Base-by-base conservation (phyloP, 2,797 vertebrate genomes). In the Agapornis canus region DNA sequence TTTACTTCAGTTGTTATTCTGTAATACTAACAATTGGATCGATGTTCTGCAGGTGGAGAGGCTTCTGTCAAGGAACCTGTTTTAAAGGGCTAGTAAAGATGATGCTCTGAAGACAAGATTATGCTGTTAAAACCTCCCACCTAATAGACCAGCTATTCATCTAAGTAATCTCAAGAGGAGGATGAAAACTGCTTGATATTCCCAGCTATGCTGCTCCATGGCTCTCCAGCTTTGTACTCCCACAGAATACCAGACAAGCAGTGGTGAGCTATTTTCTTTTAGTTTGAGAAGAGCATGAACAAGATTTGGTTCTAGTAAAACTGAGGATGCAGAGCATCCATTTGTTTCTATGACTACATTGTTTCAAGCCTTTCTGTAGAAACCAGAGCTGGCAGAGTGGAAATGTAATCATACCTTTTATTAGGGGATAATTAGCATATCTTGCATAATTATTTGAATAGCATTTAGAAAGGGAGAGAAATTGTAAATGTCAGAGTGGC, bases 261-360 rank as follows among this genome's bases (percentile, higher is more conserved):
- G 37, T 5, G 23, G 45, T 51, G 65, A 94, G 19, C 1, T 49
- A 29, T 68, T 60, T 39, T 14, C 57, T 47, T 69, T 82, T 54
- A 21, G 2, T 69, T 78, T 45, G 31, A 93, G 56, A 72, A 54
- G 20, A 48, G 51, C 8, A 4, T 3, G 37, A 85, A 32, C 52
- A 87, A 79, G 22, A 29, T 0, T 2, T 22, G 31, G 35, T 23
- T 85, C 61, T 37, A 11, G 68, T 49, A 69, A 85, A 71, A 54
- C 31, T 27, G 45, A 37, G 31, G 37, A 72, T 84, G 51, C 78
- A 80, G 64, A 90, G 65, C 60, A 80, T 79, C 57, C 45, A 14
- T 72, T 92, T 63, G 92, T 96, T 96, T 83, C 96, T 95, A 78
- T 94, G 94, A 26, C 94, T 96, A 91, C 92, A 64, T n/a, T 35